Base-by-base conservation (phyloP, 1,140 invertebrate species). In the Orius laevigatus region DNA sequence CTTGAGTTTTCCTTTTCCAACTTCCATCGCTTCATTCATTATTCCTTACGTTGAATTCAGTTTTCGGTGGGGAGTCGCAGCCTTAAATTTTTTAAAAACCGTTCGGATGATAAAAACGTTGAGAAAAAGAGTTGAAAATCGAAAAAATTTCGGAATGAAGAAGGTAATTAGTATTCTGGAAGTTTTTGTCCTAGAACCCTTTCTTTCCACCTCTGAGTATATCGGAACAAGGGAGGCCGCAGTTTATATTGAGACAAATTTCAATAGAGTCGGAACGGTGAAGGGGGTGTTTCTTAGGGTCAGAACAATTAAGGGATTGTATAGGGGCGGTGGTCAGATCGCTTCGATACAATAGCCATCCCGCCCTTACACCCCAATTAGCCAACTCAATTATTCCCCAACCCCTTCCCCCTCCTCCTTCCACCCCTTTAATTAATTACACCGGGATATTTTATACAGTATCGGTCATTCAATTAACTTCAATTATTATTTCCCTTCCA, bases 301-400 rank as follows among this genome's bases (percentile, higher is more conserved):
- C 47, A 19, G 38, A 48, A 38, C 34, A 48, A 39, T 48, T 39
- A 48, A 36, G 46, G 46, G 46, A 36, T 48, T 48, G 46, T 42
- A 25, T 25, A 25, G 33, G 46, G 46, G 33, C 36, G 34, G 46
- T 20, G 46, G 46, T 42, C 47, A 42, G 39, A 35, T 36, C 39
- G 19, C 20, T 20, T 12, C 38, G 36, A 42, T 41, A 49, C 47
- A 49, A 49, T 49, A 49, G 47, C 47, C 47, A 8, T 6, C 45
- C 47, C 33, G 19, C 47, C 40, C 40, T 19, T 42, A 42, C 40
- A 42, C 40, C 40, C 38, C 47, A 49, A 49, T 49, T 49, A 49
- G 47, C 47, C 47, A n/a, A 42, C 34, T 49, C 47, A 49, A 49
- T 49, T 49, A 49, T 49, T 49, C 47, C 47, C 47, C 31, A 4